Evolutionary conservation across 2,113 vertebrate genomes (phyloP).

Genomic region (Myocastor coypus): DNA sequence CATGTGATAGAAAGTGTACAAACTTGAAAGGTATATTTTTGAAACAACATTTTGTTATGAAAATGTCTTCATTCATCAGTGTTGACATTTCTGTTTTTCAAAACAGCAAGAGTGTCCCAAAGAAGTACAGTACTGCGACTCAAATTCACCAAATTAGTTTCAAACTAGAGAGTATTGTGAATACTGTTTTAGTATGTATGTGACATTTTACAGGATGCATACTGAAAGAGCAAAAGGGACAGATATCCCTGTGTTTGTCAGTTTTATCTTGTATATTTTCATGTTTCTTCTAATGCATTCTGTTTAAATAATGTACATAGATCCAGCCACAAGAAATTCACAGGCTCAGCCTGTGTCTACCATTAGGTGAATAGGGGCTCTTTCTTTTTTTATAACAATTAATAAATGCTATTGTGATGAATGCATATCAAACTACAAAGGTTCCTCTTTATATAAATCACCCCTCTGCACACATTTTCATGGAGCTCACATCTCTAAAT

Average conservation of each 20-base stretch:
- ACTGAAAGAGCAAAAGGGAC: not conserved
- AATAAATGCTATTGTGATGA: slow-evolving; percentile 6
- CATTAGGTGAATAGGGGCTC: slow-evolving; percentile 6
- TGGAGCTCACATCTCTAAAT: slow-evolving; percentile 24
- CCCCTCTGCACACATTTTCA: slow-evolving; percentile 15
- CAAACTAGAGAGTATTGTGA: slow-evolving; percentile 33
- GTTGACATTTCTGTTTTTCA: not conserved
- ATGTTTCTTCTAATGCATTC: slow-evolving; percentile 40
- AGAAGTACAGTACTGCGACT: not conserved
- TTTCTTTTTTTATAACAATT: slow-evolving; percentile 54
- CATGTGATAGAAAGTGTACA: not conserved
- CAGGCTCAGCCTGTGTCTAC: not conserved
- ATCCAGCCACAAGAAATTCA: not conserved
- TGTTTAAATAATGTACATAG: slow-evolving; percentile 2
- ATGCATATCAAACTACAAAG: slow-evolving; percentile 49
- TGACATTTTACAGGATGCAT: not conserved
- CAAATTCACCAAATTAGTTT: not conserved
- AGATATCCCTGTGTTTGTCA: not conserved
- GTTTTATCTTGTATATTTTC: not conserved
- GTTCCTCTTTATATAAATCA: slow-evolving; percentile 52
- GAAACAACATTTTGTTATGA: slow-evolving; percentile 13
- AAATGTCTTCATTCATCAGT: not conserved
- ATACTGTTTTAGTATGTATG: not conserved
- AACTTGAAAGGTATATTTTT: not conserved
- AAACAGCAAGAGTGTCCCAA: not conserved